A percentile compares a stretch with the other conserved stretches of the same genome.
phyloP scores from a whole-genome alignment of 53 echinoderm and acorn worm genomes.

The Echinarachnius parma region DNA sequence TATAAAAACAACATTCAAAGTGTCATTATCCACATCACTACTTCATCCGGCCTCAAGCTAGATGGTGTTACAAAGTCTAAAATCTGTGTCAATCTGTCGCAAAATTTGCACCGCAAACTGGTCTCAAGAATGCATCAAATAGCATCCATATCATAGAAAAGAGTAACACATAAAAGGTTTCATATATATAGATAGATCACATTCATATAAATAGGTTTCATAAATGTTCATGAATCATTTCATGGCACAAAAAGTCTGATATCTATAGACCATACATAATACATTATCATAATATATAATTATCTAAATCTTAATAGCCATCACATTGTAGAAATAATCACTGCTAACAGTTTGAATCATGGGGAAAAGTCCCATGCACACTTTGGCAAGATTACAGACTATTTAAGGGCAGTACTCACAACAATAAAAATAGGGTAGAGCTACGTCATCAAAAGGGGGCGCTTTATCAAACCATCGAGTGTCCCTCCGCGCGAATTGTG shows the following conservation, averaged over 20 bases:
- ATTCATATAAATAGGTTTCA: slow-evolving; percentile 39
- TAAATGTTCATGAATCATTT: slow-evolving; percentile 14
- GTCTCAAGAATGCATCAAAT: slow-evolving; percentile 21
- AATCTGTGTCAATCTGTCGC: slow-evolving; percentile 15
- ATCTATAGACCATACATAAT: slow-evolving; percentile 2
- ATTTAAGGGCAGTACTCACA: slow-evolving; percentile 29
- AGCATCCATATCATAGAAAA: slow-evolving; percentile 33
- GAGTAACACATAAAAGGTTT: slow-evolving; percentile 32
- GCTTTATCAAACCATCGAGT: slow-evolving; percentile 35
- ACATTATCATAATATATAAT: slow-evolving; percentile 14
- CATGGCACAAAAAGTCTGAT: slow-evolving; percentile 12
- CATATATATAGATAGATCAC: slow-evolving; percentile 42
- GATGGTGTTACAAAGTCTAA: no score
- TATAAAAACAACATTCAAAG: no score
- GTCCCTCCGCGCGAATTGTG: slow-evolving; percentile 23
- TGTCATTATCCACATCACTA: no score
- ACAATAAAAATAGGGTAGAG: slow-evolving; percentile 3
- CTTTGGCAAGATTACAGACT: slow-evolving; percentile 43
- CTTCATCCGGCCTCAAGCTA: no score
- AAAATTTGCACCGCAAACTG: slow-evolving; percentile 40
- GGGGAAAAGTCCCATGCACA: slow-evolving; percentile 14
- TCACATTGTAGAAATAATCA: no score
- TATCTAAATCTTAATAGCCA: slow-evolving; percentile 7
- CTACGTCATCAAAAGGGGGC: not conserved
- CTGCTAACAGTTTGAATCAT: no score